Evolutionary conservation across 2,888 invertebrate species (phyloP), one percentile per base, ranked within the genome.

Genomic region (Acronicta psi): DNA sequence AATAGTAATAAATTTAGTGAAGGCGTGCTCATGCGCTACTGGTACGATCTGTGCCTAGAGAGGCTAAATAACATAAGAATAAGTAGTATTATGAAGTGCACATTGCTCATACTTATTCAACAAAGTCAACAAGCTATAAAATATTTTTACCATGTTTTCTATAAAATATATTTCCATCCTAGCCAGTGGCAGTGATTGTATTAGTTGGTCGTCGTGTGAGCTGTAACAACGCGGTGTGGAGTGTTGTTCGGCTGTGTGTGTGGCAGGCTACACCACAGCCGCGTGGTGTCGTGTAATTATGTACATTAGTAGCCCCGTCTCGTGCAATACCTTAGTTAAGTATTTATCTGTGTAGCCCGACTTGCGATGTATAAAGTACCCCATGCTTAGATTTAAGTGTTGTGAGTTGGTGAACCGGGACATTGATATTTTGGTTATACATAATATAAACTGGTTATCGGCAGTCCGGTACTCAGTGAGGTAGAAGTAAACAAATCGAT

Each of bases 301-400:
- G 92, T 92, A 93, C 85, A 92, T 90, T 93, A 80, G 83, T 90
- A 83, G 86, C 83, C 85, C 82, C 70, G 61, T 88, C 91, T 91
- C 90, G 93, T 93, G 93, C 93, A 93, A 93, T 93, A 93, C 91
- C 84, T 84, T 91, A 91, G 88, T 93, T 93, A 91, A 92, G 92
- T 93, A 93, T 93, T 93, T 93, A 93, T 92, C 86, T 88, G 77
- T 83, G 87, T 92, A 93, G 91, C 79, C 81, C 83, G 86, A 88
- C 86, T 87, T 89, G 90, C 76, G 78, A 81, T 93, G 90, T 92
- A 90, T 86, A 92, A 90, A 91, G 82, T 84, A 83, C 77, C 79
- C 66, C 64, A 36, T 47, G 73, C 53, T 60, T 73, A 68, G 73
- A 51, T 38, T 11, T 68, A 69, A 23, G 62, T 14, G 62, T 37